Evolutionary conservation across 2,888 invertebrate genomes (phyloP), one percentile per base, ranked within the genome.

Genomic region (Phania funesta): DNA sequence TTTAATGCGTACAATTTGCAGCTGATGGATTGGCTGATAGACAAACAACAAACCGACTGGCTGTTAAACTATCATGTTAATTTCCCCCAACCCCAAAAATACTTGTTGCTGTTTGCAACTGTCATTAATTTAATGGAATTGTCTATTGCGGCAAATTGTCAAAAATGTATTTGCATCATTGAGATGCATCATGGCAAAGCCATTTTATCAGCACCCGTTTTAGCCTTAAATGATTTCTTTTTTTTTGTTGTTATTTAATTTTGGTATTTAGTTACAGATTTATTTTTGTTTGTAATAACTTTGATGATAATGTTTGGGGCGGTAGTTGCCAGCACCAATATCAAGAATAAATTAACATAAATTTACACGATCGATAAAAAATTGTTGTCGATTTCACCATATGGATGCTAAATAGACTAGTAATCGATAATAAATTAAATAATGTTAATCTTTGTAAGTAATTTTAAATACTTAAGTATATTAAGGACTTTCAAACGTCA

Each of bases 91-190:
- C n/a, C 7, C 1, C 13, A 7, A 52, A 64, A 64, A 26, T 56
- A 58, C 38, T 18, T 58, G 65, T 75, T 67, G 52, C 18, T 68
- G 52, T 50, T 68, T 60, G 52, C 67, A 62, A 62, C 68, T 62
- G 68, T 77, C 62, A 62, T 62, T 58, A 46, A 60, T 76, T 68
- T 68, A 68, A 76, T 76, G 24, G 68, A 76, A 58, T 52, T 76
- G 76, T 76, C 76, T 76, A 68, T 76, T 68, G n/a, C 67, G 32
- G 60, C 46, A 75, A 65, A 65, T 65, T 46, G 9, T 26, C 26
- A 26, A 58, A 67, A 76, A 16, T 46, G 6, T 35, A 62, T 52
- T 62, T 50, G 58, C 68, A 79, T n/a, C 32, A 58, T 65, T 64
- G 35, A 48, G 29, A 48, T 64, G n/a, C 16, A 24, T 18, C 8